These are phyloP conservation scores for Montipora cactus DNA, from an alignment of 64 coral and sea anemone species.

Conservation along the genomic window DNA sequence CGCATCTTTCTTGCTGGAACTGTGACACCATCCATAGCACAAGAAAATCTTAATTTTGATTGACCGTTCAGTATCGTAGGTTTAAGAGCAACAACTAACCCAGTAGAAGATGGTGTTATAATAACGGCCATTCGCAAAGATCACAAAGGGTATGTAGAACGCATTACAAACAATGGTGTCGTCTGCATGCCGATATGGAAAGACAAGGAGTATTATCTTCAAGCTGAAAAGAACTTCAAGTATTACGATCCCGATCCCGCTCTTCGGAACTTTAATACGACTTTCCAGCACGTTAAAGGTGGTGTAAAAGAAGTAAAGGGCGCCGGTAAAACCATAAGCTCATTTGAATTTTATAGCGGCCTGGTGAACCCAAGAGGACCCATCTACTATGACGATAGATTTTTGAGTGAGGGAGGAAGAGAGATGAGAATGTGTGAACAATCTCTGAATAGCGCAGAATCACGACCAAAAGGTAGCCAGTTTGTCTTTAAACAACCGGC, in stretches of 20 bases:
- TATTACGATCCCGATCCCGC: not conserved
- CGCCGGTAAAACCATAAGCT: no score
- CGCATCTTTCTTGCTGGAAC: not conserved
- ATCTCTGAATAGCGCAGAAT: no score
- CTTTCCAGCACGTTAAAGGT: not conserved
- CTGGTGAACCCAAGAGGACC: no score
- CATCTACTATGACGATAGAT: no score
- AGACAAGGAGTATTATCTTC: not conserved
- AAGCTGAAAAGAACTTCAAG: not conserved
- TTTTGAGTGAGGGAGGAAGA: rapidly evolving
- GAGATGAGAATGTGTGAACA: no score
- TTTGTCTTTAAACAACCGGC: no score
- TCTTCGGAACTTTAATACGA: not conserved
- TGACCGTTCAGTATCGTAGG: not conserved
- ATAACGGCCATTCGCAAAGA: not conserved
- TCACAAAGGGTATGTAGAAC: not conserved
- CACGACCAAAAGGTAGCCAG: no score
- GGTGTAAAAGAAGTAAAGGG: not conserved
- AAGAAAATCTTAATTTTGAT: not conserved
- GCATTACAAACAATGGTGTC: not conserved
- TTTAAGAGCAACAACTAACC: not conserved
- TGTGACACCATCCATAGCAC: not conserved
- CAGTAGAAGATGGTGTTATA: not conserved
- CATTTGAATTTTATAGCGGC: no score
- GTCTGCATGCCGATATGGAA: not conserved